Conservation (phyloP, 2,113 vertebrate species). For the Nothocercus julius region DNA sequence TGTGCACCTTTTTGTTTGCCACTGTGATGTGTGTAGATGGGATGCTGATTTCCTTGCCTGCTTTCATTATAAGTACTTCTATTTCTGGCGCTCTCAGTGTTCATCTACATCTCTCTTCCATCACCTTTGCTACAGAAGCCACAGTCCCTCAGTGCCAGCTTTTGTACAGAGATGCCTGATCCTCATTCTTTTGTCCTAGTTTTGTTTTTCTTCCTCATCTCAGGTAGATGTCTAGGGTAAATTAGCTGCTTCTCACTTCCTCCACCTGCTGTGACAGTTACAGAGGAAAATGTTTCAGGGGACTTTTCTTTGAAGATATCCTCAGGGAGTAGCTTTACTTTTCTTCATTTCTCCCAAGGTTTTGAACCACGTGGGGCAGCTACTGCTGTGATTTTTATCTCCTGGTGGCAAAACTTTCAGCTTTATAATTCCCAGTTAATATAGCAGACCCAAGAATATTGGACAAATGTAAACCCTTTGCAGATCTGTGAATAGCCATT, state of each 20-base stretch:
- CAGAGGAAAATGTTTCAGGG: neutral
- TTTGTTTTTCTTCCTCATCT: neutral
- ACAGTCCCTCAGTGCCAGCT: neutral
- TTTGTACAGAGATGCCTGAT: neutral
- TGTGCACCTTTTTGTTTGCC: neutral
- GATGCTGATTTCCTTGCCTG: neutral
- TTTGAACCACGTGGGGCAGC: neutral
- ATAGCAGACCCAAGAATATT: neutral
- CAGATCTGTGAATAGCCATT: rapidly evolving
- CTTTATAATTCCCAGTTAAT: neutral
- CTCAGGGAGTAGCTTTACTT: neutral
- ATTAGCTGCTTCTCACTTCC: neutral
- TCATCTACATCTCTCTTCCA: neutral
- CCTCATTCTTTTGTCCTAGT: neutral
- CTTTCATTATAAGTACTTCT: neutral
- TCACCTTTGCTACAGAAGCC: neutral
- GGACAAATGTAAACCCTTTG: neutral
- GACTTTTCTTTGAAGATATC: neutral
- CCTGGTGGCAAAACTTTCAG: neutral
- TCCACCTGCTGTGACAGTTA: neutral
- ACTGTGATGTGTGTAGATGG: neutral
- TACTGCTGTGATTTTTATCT: neutral
- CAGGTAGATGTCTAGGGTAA: neutral
- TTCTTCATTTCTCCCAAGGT: neutral
- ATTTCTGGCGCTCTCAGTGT: neutral